Evolutionary conservation across 2,113 vertebrate genomes (phyloP).

Genomic region (pig (Sus scrofa)): DNA sequence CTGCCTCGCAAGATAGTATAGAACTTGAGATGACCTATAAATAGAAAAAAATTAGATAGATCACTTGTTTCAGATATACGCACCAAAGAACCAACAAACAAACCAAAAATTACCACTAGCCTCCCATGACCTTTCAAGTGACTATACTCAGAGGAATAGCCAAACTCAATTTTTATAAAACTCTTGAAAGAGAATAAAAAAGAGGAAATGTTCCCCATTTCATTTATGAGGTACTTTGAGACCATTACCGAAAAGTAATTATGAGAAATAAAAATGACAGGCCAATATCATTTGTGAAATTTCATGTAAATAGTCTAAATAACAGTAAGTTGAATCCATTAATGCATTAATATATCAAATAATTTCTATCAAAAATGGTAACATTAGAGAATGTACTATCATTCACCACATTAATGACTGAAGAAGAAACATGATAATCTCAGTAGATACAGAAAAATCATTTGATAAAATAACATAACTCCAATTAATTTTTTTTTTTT

Average conservation of each 20-base stretch:
- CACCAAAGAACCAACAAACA: background rate
- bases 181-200: background rate
- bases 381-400: background rate
- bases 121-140: background rate
- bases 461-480: slow-evolving; percentile 6
- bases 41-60: slow-evolving; percentile 5
- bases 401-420: background rate
- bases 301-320: background rate
- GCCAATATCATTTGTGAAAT: background rate
- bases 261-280: slow-evolving; percentile 10
- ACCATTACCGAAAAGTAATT: background rate
- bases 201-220: background rate
- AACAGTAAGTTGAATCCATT: background rate
- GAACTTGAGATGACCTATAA: slow-evolving; percentile 11
- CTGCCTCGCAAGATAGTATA: background rate
- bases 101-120: background rate
- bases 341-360: background rate
- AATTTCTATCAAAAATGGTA: background rate
- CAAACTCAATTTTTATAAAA: background rate
- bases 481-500: background rate
- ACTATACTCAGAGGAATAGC: background rate
- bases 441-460: slow-evolving; percentile 1
- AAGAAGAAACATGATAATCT: slow-evolving; percentile 5
- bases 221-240: slow-evolving; percentile 2
- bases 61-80: background rate